Base-by-base conservation (phyloP, 2,113 vertebrate species). In the Ramphastos sulfuratus region DNA sequence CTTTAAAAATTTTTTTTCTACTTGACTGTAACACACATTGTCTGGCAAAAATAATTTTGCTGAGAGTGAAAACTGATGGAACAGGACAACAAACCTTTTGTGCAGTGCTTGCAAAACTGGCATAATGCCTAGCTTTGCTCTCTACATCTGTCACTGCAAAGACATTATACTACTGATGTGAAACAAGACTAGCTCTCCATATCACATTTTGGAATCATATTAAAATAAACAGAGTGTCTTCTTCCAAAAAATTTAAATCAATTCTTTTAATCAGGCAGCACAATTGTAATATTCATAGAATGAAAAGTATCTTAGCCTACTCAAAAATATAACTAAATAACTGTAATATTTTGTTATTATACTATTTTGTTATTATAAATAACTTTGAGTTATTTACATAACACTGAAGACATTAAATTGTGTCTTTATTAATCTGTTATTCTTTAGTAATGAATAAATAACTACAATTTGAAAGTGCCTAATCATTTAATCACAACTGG, bases 341-440 rank as follows among this genome's bases (percentile, higher is more conserved):
- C 44, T n/a, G 16, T 90, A 79, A 80, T 30, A 83, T n/a, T n/a
- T n/a, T n/a, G n/a, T n/a, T n/a, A n/a, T n/a, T n/a, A n/a, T n/a
- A n/a, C n/a, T n/a, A n/a, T n/a, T n/a, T n/a, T n/a, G n/a, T n/a
- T n/a, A n/a, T n/a, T n/a, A n/a, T n/a, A n/a, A n/a, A n/a, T n/a
- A n/a, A 56, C 27, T 78, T 92, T 89, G 87, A 23, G 33, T 85
- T 93, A 85, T 92, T 96, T 93, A 90, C 65, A n/a, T 85, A 93
- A 76, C 31, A 67, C 15, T 1, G 0, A 83, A 91, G 46, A 83
- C 12, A 69, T 71, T 75, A 52, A 70, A 85, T 89, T 82, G 25
- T 89, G 61, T 85, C 54, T 87, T 92, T 82, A 28, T 92, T 85
- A 89, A 70, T 81, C 60, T 91, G 20, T 92, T 92, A 64, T 87